phyloP scores from a whole-genome alignment of 2,113 vertebrate genomes.

The Desmodus rotundus region DNA sequence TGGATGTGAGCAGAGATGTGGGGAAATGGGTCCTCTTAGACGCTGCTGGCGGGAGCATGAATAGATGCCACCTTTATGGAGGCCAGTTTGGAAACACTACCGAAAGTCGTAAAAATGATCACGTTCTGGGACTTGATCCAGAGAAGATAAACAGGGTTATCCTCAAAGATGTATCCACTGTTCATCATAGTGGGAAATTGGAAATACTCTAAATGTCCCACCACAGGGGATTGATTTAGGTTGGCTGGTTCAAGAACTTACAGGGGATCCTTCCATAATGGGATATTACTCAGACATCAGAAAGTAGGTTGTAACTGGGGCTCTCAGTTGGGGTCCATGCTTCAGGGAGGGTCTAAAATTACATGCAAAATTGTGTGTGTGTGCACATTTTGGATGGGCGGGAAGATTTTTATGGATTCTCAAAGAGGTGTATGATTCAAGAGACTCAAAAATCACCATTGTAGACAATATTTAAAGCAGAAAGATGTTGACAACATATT shows the following conservation, averaged over 20 bases:
- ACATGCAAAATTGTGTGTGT: neutral
- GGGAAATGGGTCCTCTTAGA: neutral
- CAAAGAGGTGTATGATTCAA: neutral
- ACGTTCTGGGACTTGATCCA: slow-evolving; percentile 25
- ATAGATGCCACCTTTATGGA: slow-evolving; percentile 43
- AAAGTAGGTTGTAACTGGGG: neutral
- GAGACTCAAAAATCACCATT: neutral
- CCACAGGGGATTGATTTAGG: neutral
- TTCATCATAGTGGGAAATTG: neutral
- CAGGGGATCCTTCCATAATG: neutral
- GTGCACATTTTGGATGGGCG: neutral
- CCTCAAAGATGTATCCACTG: slow-evolving; percentile 18
- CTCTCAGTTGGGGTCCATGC: neutral
- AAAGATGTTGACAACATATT: neutral
- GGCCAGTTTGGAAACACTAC: slow-evolving; percentile 35
- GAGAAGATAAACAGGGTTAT: slow-evolving; percentile 15
- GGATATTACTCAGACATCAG: neutral
- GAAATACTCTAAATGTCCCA: neutral
- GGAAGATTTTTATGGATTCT: neutral
- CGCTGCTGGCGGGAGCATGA: neutral
- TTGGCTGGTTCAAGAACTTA: neutral
- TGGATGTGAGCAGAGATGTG: neutral
- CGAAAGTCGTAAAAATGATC: slow-evolving; percentile 46
- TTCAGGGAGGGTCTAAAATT: neutral
- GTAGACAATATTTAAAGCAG: slow-evolving; percentile 33